Base-by-base conservation (phyloP, 2,888 invertebrate genomes). In the Apamea monoglypha region DNA sequence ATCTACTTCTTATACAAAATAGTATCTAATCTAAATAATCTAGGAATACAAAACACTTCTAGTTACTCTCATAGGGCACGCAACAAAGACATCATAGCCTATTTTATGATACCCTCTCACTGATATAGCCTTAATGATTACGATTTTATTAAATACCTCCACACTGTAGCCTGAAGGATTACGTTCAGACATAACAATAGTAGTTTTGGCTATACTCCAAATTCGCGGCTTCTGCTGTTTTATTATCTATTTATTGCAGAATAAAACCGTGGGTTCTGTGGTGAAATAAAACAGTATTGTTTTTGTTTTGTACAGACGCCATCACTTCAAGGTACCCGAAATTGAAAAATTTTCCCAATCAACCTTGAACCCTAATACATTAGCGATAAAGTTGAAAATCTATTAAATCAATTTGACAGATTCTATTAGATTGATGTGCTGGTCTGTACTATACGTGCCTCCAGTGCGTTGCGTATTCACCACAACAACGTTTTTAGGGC, bases 171-270 rank as follows among this genome's bases (percentile, higher is more conserved):
- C 36, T 7, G 70, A 74, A 74, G 67, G 74, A 67, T 82, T 71
- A 74, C 53, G 61, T 78, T 64, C 66, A 71, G 67, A 74, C 16
- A 29, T 78, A 78, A 86, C 32, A 74, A 78, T 74, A 74, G 71
- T 74, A 66, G 72, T 78, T 64, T 64, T 83, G 83, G 71, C 73
- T 61, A 32, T 47, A 29, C 25, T 63, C 78, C 78, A 86, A 74
- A 64, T 67, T 40, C 63, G 18, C 32, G 25, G 59, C 21, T 71
- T 25, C 32, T 29, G 56, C 8, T 70, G 29, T 47, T 66, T 64
- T 56, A 56, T 12, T 56, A 25, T 56, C 56, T 59, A 53, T 74
- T 68, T 68, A 59, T 53, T 16, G 29, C 8, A 63, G 56, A 59
- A n/a, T 59, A 59, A 47, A 69, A 44, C 21, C 16, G 32, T 29